Evolutionary conservation across 2,888 invertebrate species (phyloP).

Genomic region (Ditula angustiorana): DNA sequence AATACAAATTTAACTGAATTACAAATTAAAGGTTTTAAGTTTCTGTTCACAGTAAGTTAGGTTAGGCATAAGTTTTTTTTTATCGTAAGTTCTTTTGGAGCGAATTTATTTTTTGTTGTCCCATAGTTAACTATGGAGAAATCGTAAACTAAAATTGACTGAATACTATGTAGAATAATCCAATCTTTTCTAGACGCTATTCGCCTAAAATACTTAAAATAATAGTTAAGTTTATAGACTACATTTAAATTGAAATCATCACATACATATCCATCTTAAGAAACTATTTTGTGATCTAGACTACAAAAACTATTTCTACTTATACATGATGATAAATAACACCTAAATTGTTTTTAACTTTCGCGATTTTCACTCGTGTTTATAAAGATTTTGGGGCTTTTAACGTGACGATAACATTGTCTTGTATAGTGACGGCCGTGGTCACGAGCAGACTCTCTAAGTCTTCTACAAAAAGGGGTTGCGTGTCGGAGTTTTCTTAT

Average conservation of each 20-base stretch:
- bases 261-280: background rate
- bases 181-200: conserved; percentile 30
- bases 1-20: conserved; percentile 1
- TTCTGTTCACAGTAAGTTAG: conserved; percentile 11
- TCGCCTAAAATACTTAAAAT: conserved; percentile 31
- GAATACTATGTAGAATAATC: conserved; percentile 42
- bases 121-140: conserved; percentile 22
- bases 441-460: too few species aligned
- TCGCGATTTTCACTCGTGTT: too few species aligned
- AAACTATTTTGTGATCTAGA: background rate
- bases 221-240: conserved; percentile 7
- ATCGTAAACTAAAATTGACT: conserved; percentile 43
- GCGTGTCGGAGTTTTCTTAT: too few species aligned
- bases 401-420: too few species aligned
- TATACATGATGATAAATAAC: background rate
- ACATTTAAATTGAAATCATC: background rate
- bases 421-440: too few species aligned
- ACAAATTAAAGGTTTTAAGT: background rate
- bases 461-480: too few species aligned
- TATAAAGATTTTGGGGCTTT: too few species aligned
- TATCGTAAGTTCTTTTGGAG: conserved; percentile 25
- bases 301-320: background rate
- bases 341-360: background rate
- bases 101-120: conserved; percentile 34
- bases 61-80: conserved; percentile 26